Evolutionary conservation across 2,113 vertebrate genomes (phyloP), one percentile per base, ranked within the genome.

Genomic region (Psophia crepitans): DNA sequence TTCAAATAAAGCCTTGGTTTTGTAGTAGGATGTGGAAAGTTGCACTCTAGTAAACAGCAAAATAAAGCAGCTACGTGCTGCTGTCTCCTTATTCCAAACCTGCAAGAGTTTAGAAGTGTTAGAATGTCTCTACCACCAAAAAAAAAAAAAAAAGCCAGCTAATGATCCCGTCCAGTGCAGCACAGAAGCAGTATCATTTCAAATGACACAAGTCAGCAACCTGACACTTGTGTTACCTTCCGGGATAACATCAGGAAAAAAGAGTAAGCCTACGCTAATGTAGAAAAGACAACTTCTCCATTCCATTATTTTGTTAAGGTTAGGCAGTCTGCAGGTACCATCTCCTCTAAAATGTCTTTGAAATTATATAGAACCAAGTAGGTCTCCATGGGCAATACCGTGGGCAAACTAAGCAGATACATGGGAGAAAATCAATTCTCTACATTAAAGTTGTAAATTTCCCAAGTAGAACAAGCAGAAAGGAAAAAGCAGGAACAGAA

Each of bases 171-270:
- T 20, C 14, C 61, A 63, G 15, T 27, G 30, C 32, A 84, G 41
- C 33, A 71, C 16, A 39, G 56, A 81, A 83, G 23, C 4, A 54
- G 8, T 9, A 8, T 35, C 37, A 84, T 89, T 92, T 78, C 76
- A 93, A 80, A 66, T 32, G 11, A 74, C 57, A 78, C 11, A 61
- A 57, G n/a, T 44, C 26, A 83, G 44, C 27, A 81, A 44, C 5
- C 13, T 0, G 0, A 61, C 0, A 3, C 26, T 49, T 1, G 0
- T 48, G 33, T 19, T 54, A 57, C 41, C 11, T 88, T 70, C n/a
- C 74, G n/a, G 33, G 41, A 69, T 26, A 49, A 18, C 15, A 73
- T 15, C 43, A 56, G 24, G 30, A 70, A 75, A 64, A 66, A 71
- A 65, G 19, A 86, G 16, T 27, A 76, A 61, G 28, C 14, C 49